A percentile compares a stretch with the other conserved stretches of the same genome.
phyloP scores from a whole-genome alignment of 2,888 invertebrate genomes.

The Ditula angustiorana region DNA sequence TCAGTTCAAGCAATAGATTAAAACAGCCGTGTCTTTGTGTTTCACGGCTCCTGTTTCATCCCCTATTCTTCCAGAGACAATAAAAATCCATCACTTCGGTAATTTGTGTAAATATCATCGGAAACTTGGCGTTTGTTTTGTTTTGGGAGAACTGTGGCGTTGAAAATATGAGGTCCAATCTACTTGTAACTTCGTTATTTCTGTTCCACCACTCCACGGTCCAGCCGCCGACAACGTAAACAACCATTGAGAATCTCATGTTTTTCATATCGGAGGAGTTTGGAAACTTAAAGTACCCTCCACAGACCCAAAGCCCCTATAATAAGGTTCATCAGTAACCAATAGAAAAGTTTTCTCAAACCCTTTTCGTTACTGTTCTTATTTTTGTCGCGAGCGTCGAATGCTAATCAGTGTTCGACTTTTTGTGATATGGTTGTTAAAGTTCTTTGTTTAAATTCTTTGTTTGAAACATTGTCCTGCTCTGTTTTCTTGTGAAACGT shows the following conservation, averaged over 20 bases:
- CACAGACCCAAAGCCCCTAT: slow-evolving; percentile 6
- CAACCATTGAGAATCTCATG: neutral
- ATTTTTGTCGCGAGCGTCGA: slow-evolving; percentile 38
- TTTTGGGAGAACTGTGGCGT: slow-evolving; percentile 3
- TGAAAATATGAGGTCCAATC: slow-evolving; percentile 5
- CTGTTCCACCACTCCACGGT: neutral
- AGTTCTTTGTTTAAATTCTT: neutral
- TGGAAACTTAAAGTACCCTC: slow-evolving; percentile 10
- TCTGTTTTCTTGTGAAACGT: too few species aligned
- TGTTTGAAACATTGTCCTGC: too few species aligned
- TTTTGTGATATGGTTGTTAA: neutral
- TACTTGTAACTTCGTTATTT: neutral
- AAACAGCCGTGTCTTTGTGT: neutral
- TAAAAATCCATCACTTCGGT: slow-evolving; percentile 27
- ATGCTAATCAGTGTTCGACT: slow-evolving; percentile 40
- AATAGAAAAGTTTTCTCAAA: slow-evolving; percentile 39
- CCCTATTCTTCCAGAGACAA: slow-evolving; percentile 3
- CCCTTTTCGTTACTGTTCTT: slow-evolving; percentile 39
- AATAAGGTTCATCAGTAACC: slow-evolving; percentile 40
- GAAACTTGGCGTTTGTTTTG: slow-evolving; percentile 21
- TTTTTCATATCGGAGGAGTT: slow-evolving; percentile 12
- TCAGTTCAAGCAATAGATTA: neutral
- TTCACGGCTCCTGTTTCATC: neutral
- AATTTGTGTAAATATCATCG: slow-evolving; percentile 32
- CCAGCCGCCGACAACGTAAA: neutral